Evolutionary conservation across 2,113 vertebrate species (phyloP), one percentile per base, ranked within the genome.

Genomic region (Potamarius usumacintae): DNA sequence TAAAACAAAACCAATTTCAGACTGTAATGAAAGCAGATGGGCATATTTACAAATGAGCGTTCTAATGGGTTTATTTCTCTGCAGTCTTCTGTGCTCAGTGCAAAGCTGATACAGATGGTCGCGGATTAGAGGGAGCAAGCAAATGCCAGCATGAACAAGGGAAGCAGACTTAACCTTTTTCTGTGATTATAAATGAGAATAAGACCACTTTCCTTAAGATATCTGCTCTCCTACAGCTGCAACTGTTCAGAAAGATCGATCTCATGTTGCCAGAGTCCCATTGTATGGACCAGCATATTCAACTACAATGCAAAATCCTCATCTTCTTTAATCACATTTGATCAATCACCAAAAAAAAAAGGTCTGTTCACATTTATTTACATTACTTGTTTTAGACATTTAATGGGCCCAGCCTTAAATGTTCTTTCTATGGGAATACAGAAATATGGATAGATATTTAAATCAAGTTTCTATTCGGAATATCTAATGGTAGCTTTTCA

Each of bases 41-140:
- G 77, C 52, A 76, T 67, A 78, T 82, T 67, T 67, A 87, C 57
- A 63, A 76, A 83, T 78, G 63, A 86, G 85, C n/a, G 20, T 87
- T 77, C 81, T 62, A 87, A 34, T 82, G 30, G 83, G 48, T 77
- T 55, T 42, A 85, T 85, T 83, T 88, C 72, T 71, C 85, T 62
- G 53, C 78, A 71, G 72, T 63, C 52, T 62, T 85, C 80, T 82
- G 74, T 82, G 80, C 83, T 85, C 1, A 4, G 53, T 78, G 79
- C 60, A 74, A 69, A 89, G 62, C 62, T 87, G 74, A 84, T 84
- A 42, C 72, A 89, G 82, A 87, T 87, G 82, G 71, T 69, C 81
- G 22, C 42, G 83, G 62, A 85, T 85, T 71, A 82, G 72, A 74
- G n/a, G 72, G 34, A 77, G 79, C 34, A 77, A 52, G 77, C 69